These are phyloP conservation scores for Plusia festucae DNA, from an alignment of 2,888 invertebrate genomes.

Conservation along the genomic window DNA sequence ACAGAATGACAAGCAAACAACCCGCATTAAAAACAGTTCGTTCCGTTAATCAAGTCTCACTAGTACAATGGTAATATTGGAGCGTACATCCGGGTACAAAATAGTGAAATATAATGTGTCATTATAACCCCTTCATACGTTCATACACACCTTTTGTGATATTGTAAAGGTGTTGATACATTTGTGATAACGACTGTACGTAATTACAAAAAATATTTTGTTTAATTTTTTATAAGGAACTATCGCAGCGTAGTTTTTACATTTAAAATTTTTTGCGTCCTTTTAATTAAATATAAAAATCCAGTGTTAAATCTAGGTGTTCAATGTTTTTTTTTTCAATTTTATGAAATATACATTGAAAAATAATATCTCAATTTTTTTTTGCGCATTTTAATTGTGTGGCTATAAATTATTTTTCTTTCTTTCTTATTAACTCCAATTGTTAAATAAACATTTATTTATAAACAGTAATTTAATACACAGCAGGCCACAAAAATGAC, in stretches of 20 bases:
- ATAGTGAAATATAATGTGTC: conserved; percentile 78
- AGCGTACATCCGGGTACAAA: conserved; percentile 76
- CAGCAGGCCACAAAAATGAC: conserved; percentile 50
- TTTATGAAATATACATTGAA: no score
- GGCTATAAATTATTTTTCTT: no score
- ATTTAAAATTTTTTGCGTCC: no score
- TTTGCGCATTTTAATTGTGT: no score
- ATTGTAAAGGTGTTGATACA: conserved; percentile 58
- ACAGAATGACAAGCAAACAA: conserved; percentile 8
- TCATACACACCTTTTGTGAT: conserved; percentile 64
- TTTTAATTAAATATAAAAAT: no score
- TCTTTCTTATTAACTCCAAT: no score
- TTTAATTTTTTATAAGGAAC: background rate
- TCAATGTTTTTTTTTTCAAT: no score
- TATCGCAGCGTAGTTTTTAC: background rate
- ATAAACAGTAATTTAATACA: conserved; percentile 54
- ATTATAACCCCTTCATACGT: conserved; percentile 73
- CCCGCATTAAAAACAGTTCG: conserved; percentile 22
- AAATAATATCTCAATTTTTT: no score
- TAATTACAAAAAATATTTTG: conserved; percentile 4
- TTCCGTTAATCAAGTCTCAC: conserved; percentile 50
- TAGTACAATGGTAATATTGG: conserved; percentile 66
- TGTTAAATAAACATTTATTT: no score
- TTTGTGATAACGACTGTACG: conserved; percentile 9
- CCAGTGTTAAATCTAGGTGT: no score